phyloP scores from a whole-genome alignment of 2,797 vertebrate genomes.

The Ambastaia sidthimunki region DNA sequence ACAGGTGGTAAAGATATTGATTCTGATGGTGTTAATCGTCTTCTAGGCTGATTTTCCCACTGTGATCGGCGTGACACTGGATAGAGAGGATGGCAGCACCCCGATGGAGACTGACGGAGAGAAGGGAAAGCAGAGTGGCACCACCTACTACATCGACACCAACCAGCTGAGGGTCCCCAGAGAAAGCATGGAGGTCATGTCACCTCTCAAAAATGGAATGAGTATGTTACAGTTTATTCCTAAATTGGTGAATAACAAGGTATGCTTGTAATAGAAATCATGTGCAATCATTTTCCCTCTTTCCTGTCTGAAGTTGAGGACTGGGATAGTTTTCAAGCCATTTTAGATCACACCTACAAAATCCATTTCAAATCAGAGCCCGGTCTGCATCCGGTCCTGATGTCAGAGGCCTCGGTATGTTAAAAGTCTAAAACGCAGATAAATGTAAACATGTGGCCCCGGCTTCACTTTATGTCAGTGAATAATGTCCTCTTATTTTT shows the following conservation, averaged over 20 bases:
- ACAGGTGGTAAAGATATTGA: background rate
- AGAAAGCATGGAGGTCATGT: conserved; percentile 97
- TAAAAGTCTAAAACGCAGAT: too few species aligned
- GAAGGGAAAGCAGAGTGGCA: conserved; percentile 91
- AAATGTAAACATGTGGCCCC: too few species aligned
- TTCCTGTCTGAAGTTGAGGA: conserved; percentile 86
- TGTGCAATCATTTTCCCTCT: background rate
- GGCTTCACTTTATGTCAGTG: too few species aligned
- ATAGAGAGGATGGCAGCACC: conserved; percentile 93
- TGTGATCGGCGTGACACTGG: conserved; percentile 92
- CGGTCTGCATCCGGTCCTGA: conserved; percentile 95
- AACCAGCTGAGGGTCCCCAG: conserved; percentile 95
- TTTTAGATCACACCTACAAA: conserved; percentile 98
- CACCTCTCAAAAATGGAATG: conserved; percentile 98
- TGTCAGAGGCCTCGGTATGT: conserved; percentile 98
- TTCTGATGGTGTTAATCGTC: conserved; percentile 27
- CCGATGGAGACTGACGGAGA: conserved; percentile 97
- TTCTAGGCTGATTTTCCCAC: conserved; percentile 97
- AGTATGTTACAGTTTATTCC: conserved; percentile 74
- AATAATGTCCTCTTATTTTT: conserved; percentile 5
- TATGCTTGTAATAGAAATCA: background rate
- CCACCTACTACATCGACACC: conserved; percentile 95
- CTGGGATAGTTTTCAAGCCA: conserved; percentile 99
- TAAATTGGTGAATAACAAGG: background rate
- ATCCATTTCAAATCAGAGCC: conserved; percentile 99